A percentile compares a stretch with the other conserved stretches of the same genome.
phyloP scores from a whole-genome alignment of 2,888 invertebrate genomes.

The Eudasyphora cyanicolor region DNA sequence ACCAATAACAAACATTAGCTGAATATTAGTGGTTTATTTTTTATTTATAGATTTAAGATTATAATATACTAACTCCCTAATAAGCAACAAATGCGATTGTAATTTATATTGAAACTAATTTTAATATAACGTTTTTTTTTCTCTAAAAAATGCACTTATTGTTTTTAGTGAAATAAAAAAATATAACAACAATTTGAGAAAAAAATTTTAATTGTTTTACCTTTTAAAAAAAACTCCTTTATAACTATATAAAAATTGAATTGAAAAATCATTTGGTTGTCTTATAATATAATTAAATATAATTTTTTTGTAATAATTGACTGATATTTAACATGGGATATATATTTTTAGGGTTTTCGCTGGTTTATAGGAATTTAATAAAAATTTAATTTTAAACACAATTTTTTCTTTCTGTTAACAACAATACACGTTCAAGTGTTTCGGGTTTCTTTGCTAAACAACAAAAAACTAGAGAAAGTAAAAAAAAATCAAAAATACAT shows the following conservation, averaged over 20 bases:
- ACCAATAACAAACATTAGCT: conserved; percentile 61
- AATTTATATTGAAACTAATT: conserved; percentile 9
- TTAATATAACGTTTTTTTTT: neutral
- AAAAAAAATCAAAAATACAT: neutral
- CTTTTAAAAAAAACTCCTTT: neutral
- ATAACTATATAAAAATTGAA: neutral
- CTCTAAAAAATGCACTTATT: conserved; percentile 13
- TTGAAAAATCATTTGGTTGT: conserved; percentile 32
- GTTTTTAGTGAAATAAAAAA: conserved; percentile 22
- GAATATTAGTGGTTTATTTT: conserved; percentile 22
- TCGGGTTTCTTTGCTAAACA: neutral
- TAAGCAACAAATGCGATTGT: neutral
- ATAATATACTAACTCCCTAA: neutral
- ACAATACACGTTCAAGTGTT: conserved; percentile 31
- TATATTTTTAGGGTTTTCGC: conserved; percentile 31
- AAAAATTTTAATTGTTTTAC: conserved; percentile 31
- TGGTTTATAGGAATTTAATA: conserved; percentile 19
- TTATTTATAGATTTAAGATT: neutral
- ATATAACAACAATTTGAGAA: conserved; percentile 3
- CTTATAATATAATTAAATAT: conserved; percentile 6
- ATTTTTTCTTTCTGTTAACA: conserved; percentile 19
- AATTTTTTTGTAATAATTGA: conserved; percentile 46
- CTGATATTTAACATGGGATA: conserved; percentile 46
- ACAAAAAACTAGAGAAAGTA: neutral
- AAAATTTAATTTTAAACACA: neutral